These are phyloP conservation scores for Arnoldichthys spilopterus DNA, from an alignment of 2,797 vertebrate genomes.

Conservation along the genomic window DNA sequence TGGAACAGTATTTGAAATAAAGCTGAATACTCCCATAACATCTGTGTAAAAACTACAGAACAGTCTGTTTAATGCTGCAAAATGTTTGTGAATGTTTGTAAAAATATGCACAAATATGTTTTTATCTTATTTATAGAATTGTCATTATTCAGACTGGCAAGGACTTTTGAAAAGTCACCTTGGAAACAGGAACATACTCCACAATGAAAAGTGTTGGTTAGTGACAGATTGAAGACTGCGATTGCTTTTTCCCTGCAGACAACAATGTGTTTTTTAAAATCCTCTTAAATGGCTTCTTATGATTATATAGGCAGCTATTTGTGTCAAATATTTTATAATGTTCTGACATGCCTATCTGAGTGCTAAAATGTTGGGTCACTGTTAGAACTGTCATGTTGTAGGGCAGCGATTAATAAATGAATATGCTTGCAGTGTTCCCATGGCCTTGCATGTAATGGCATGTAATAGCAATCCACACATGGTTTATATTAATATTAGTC, in stretches of 20 bases:
- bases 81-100: background rate
- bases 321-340: too few species aligned
- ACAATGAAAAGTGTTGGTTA: background rate
- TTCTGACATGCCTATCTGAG: background rate
- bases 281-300: too few species aligned
- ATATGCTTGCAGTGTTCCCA: background rate
- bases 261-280: background rate
- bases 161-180: slow-evolving; percentile 5
- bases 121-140: background rate
- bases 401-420: background rate
- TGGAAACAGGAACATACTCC: slow-evolving; percentile 12
- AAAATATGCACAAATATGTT: background rate
- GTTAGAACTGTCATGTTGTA: background rate
- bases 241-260: background rate
- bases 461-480: background rate
- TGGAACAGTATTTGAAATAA: background rate
- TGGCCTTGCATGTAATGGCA: background rate
- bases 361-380: background rate
- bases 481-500: background rate
- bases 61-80: background rate
- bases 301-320: too few species aligned
- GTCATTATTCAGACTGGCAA: slow-evolving; percentile 8
- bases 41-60: background rate
- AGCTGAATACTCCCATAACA: background rate
- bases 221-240: background rate